Evolutionary conservation across 92 coral and sea anemone genomes (phyloP).

Genomic region (Umimayanthus chanpuru): DNA sequence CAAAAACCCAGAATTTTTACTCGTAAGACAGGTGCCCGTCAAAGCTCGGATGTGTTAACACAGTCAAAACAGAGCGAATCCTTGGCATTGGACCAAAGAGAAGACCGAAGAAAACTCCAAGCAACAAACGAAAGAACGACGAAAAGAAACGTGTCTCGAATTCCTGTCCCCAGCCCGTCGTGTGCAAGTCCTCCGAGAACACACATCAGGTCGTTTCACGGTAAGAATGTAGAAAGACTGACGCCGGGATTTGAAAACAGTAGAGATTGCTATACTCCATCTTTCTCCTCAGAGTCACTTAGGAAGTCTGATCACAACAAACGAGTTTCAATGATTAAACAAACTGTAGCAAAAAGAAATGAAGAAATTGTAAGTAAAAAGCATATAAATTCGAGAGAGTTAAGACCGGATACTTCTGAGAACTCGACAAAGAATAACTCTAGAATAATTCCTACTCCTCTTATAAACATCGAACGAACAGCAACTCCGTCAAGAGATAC

Average conservation of each 20-base stretch:
- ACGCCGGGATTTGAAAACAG: slow-evolving; percentile 5
- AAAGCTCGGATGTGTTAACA: background rate
- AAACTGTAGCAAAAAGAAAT: slow-evolving; percentile 47
- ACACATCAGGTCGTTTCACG: background rate
- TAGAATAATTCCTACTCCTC: background rate
- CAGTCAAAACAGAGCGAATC: background rate
- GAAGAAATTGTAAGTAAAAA: slow-evolving; percentile 16
- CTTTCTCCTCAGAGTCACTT: slow-evolving; percentile 36
- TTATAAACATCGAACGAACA: slow-evolving; percentile 29
- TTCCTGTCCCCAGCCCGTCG: slow-evolving; percentile 8
- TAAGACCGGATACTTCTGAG: background rate
- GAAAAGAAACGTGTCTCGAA: slow-evolving; percentile 8
- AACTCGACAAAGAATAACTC: background rate
- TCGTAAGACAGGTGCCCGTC: background rate
- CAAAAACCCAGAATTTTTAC: background rate
- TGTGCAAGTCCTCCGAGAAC: slow-evolving; percentile 39
- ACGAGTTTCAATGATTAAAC: slow-evolving; percentile 57
- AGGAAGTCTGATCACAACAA: slow-evolving; percentile 47
- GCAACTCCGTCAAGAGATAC: slow-evolving; percentile 7
- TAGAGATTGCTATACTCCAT: slow-evolving; percentile 36
- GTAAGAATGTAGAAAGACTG: slow-evolving; percentile 4
- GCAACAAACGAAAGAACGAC: slow-evolving; percentile 13
- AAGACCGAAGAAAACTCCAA: background rate
- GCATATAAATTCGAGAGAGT: background rate
- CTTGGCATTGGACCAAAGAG: background rate